Evolutionary conservation across 2,888 invertebrate species (phyloP), one percentile per base, ranked within the genome.

Genomic region (Aplocera efformata): DNA sequence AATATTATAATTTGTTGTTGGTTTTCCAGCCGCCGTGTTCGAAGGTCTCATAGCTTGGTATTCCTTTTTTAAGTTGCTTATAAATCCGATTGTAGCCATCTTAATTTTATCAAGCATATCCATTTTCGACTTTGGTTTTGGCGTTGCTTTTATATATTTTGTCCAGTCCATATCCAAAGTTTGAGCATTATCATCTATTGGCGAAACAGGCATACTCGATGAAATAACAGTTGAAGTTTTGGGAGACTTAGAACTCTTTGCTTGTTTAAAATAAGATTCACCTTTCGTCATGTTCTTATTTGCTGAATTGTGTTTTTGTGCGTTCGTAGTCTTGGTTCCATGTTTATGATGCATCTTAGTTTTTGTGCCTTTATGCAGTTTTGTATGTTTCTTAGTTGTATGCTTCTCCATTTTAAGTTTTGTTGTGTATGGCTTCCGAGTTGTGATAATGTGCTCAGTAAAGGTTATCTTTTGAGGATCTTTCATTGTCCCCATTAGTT

Each of bases 401-500:
- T 1, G 29, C 9, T 23, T 42, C 9, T 23, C 20, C 11, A 27
- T 9, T 6, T 11, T 43, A 6, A 10, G 25, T 36, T 36, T 29
- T n/a, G 13, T 32, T 13, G 10, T 28, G 8, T 31, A 17, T 5
- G 25, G 24, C 2, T 13, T 39, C 11, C 29, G 11, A 13, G 37
- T 27, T 39, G 8, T 33, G 7, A 32, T 38, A 1, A 48, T 50
- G 27, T 38, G 17, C n/a, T 43, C 42, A 0, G 33, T 42, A 3
- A 28, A 23, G 29, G 58, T 42, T 10, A 53, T 10, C 32, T 37
- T 40, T 8, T 58, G 46, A n/a, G 52, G 29, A 1, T 54, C 53
- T 25, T 57, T 43, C 0, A 57, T 11, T 24, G 48, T 59, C 3
- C 53, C 56, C 9, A 68, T 48, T 33, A 72, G 41, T 38, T 61